Conservation (phyloP, 2,797 vertebrate genomes). For the Remorina albescens region DNA sequence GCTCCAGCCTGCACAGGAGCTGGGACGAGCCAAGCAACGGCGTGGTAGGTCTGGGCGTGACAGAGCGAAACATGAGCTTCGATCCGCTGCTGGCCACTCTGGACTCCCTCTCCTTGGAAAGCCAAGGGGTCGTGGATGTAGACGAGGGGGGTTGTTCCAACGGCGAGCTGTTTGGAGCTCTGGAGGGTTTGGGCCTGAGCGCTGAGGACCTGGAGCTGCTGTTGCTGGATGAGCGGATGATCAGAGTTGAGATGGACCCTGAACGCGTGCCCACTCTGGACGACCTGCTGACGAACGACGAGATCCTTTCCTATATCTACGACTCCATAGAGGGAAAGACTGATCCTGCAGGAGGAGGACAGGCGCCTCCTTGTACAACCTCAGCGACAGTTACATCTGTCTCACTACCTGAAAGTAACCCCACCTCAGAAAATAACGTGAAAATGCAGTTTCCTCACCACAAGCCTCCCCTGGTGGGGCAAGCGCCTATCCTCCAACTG, state of each 20-base stretch:
- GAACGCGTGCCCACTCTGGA: constrained; percentile 75
- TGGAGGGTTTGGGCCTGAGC: constrained; percentile 85
- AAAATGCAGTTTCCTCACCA: constrained; percentile 67
- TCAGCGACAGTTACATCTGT: constrained; percentile 13
- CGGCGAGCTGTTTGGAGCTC: constrained; percentile 80
- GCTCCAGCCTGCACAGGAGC: constrained; percentile 45
- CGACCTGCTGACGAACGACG: constrained; percentile 76
- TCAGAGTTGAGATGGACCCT: constrained; percentile 82
- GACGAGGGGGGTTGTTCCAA: constrained; percentile 82
- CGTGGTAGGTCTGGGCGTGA: constrained; percentile 3
- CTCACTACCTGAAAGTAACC: constrained; percentile 31
- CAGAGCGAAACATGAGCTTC: constrained; percentile 65
- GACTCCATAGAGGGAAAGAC: constrained; percentile 72
- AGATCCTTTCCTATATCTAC: constrained; percentile 85
- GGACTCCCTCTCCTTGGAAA: constrained; percentile 82
- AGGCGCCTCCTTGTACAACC: constrained; percentile 27
- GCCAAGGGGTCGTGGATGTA: constrained; percentile 55
- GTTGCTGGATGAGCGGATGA: constrained; percentile 87
- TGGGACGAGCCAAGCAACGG: constrained; percentile 25
- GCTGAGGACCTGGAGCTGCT: constrained; percentile 87
- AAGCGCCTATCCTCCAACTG: constrained; percentile 79
- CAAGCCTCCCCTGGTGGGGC: constrained; percentile 52
- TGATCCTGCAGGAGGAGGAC: constrained; percentile 25
- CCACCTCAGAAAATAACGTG: constrained; percentile 35
- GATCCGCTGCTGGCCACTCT: constrained; percentile 84